Evolutionary conservation across 1,140 invertebrate species (phyloP), one percentile per base, ranked within the genome.

Genomic region (Zaprionus africanus): DNA sequence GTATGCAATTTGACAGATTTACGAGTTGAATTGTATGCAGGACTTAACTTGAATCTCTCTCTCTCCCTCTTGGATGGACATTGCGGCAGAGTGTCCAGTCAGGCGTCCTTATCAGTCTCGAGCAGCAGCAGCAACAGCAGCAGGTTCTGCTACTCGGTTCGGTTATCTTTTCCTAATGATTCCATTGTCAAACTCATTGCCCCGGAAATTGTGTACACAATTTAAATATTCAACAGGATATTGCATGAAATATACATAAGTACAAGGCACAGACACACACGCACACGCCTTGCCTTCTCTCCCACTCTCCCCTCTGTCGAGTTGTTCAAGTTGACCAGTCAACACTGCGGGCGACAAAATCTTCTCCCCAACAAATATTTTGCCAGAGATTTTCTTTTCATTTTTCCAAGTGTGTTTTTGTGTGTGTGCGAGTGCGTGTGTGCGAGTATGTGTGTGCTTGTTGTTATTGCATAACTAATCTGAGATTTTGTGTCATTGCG

Each of bases 201-300:
- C 83, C 76, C 78, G 84, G 81, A 87, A 87, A 83, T 88, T 88
- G 84, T 84, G 81, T 79, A 88, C 84, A 88, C 84, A 87, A 87
- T 88, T 87, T 87, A 87, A 87, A 87, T 87, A 87, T 87, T 88
- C 84, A 88, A 84, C 84, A 87, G 84, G 84, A 87, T 87, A 87
- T 87, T 88, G 81, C 84, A 88, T 87, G 81, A 79, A 78, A 87
- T 88, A 83, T 82, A 78, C 83, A 82, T 83, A 71, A 79, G 62
- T 58, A 72, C 5, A 58, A 64, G 41, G 51, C 61, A 77, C 59
- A 63, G 49, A 62, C 43, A 51, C 69, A 66, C 34, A 54, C 36
- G 26, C 46, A 38, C 34, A 54, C 36, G 26, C 46, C 38, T 34
- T 28, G 22, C 22, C 1, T 15, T 5, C 19, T 3, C 4, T n/a